Conservation (phyloP, 2,797 vertebrate species). For the Ctenochaetus hawaiiensis region DNA sequence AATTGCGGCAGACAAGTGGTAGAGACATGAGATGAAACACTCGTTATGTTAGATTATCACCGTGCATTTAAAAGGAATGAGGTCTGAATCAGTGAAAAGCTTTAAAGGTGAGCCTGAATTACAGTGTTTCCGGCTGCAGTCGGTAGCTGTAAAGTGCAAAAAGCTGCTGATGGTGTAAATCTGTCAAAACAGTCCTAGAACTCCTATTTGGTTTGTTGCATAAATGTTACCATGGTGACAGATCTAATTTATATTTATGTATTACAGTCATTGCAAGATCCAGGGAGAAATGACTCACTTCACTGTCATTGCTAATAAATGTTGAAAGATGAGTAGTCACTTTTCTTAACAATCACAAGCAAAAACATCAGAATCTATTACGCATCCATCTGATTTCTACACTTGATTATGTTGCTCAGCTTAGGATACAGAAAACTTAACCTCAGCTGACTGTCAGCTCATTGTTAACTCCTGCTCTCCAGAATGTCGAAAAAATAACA, state of each 20-base stretch:
- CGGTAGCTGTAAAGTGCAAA: neutral
- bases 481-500: neutral
- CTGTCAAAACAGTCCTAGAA: neutral
- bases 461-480: neutral
- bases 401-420: neutral
- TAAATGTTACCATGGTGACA: constrained; percentile 9
- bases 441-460: neutral
- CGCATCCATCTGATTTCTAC: neutral
- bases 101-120: neutral
- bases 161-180: neutral
- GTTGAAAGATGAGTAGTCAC: neutral
- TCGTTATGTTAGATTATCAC: constrained; percentile 21
- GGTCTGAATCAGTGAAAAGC: neutral
- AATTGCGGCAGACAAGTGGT: constrained; percentile 21
- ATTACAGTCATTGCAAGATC: neutral
- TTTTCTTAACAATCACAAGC: neutral
- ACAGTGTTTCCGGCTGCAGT: neutral
- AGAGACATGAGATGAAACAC: constrained; percentile 8
- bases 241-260: neutral
- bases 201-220: neutral
- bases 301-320: neutral
- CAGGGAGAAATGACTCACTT: constrained; percentile 1
- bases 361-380: neutral
- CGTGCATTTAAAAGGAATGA: constrained; percentile 14
- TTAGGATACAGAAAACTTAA: neutral